A percentile compares a stretch with the other conserved stretches of the same genome.
Conservation (phyloP, 2,113 vertebrate species). For the Acanthochromis polyacanthus region DNA sequence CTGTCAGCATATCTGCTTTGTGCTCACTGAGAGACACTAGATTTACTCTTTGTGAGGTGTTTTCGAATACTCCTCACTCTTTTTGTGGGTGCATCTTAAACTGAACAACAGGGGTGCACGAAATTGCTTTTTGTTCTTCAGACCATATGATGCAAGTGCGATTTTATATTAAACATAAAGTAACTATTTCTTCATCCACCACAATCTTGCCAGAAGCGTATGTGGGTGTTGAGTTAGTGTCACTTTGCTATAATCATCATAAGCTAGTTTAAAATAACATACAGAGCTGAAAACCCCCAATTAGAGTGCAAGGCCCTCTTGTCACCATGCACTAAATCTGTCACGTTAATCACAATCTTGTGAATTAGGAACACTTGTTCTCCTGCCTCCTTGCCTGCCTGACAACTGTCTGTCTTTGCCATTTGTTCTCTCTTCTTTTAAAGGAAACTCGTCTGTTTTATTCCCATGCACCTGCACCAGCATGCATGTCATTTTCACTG, state of each 20-base stretch:
- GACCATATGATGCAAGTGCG: conserved; percentile 30
- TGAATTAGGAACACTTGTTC: conserved; percentile 59
- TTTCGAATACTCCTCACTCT: not conserved
- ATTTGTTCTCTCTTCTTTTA: conserved; percentile 16
- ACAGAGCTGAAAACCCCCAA: conserved; percentile 65
- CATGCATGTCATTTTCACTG: conserved; percentile 55
- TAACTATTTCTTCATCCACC: conserved; percentile 46
- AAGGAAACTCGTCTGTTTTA: conserved; percentile 10
- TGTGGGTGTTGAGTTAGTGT: conserved; percentile 72
- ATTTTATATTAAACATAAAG: conserved; percentile 38
- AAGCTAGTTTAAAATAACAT: conserved; percentile 71
- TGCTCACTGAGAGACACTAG: not conserved
- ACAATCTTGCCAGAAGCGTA: conserved; percentile 49
- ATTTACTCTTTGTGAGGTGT: not conserved
- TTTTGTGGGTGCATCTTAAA: not conserved
- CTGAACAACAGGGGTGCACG: conserved; percentile 12
- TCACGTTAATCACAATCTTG: conserved; percentile 74
- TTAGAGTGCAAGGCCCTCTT: conserved; percentile 68
- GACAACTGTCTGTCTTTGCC: conserved; percentile 47
- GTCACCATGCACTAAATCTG: conserved; percentile 74
- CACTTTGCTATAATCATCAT: conserved; percentile 66
- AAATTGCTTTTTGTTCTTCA: conserved; percentile 28
- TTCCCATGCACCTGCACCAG: conserved; percentile 40
- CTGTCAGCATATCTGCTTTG: not conserved
- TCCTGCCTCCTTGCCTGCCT: conserved; percentile 23